These are phyloP conservation scores for Eupeodes luniger DNA, from an alignment of 2,888 invertebrate species.

Conservation along the genomic window DNA sequence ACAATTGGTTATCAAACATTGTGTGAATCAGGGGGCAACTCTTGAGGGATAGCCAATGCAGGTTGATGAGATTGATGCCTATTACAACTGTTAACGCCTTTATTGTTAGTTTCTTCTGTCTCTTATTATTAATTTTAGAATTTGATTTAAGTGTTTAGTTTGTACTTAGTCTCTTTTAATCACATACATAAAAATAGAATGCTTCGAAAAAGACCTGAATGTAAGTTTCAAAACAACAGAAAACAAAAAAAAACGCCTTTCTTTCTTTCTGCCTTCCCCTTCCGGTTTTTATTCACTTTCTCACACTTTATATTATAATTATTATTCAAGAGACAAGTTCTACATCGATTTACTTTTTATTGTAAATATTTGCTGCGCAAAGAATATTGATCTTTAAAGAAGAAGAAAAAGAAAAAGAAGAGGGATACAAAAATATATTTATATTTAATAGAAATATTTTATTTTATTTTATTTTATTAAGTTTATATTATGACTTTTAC, in stretches of 20 bases:
- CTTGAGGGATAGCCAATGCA: slow-evolving; percentile 80
- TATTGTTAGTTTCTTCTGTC: slow-evolving; percentile 40
- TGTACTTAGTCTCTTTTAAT: slow-evolving; percentile 45
- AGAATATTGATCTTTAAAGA: slow-evolving; percentile 29
- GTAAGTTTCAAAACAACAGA: slow-evolving; percentile 24
- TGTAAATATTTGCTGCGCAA: slow-evolving; percentile 73
- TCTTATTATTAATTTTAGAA: not conserved
- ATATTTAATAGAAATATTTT: slow-evolving; percentile 56
- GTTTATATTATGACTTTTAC: slow-evolving; percentile 27
- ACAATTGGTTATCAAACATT: slow-evolving; percentile 88
- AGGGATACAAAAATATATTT: slow-evolving; percentile 35
- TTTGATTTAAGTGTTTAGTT: slow-evolving; percentile 29
- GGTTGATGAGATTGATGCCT: slow-evolving; percentile 39
- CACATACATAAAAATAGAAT: slow-evolving; percentile 33
- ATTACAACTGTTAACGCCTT: slow-evolving; percentile 44
- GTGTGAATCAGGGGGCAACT: slow-evolving; percentile 83
- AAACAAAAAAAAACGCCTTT: not conserved
- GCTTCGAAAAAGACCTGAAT: slow-evolving; percentile 45
- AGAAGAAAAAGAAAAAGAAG: too few relatives aligned
- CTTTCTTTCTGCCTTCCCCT: not conserved
- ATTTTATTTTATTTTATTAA: slow-evolving; percentile 33
- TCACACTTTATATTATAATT: not conserved
- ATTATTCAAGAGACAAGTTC: slow-evolving; percentile 28
- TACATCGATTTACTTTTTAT: slow-evolving; percentile 62
- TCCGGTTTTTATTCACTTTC: not conserved